These are phyloP conservation scores for Urocyon cinereoargenteus DNA, from an alignment of 2,797 vertebrate species.

Conservation along the genomic window DNA sequence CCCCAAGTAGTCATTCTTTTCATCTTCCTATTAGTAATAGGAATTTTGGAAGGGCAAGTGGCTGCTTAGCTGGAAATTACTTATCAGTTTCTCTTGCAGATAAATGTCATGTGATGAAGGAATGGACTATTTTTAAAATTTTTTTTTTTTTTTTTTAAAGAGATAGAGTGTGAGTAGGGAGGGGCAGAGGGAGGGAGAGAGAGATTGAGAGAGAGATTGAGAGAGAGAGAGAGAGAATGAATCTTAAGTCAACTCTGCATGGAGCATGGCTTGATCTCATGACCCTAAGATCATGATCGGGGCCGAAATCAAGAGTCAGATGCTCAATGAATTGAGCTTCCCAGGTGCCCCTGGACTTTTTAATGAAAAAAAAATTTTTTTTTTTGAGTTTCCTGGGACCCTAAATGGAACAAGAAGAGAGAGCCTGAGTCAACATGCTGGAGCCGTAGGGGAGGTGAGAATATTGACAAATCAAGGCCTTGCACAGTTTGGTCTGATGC, in stretches of 20 bases:
- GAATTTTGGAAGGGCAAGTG: background rate
- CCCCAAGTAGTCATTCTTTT: background rate
- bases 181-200: background rate
- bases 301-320: background rate
- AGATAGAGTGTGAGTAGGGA: background rate
- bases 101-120: background rate
- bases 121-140: background rate
- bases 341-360: background rate
- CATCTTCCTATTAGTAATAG: background rate
- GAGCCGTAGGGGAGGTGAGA: background rate
- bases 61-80: background rate
- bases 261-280: background rate
- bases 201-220: background rate
- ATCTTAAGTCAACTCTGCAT: background rate
- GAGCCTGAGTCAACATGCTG: background rate
- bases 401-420: slow-evolving; percentile 33
- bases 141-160: background rate
- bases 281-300: background rate
- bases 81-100: background rate
- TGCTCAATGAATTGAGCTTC: background rate
- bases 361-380: background rate
- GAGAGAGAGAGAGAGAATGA: background rate
- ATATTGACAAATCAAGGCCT: background rate
- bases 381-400: background rate
- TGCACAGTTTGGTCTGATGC: background rate